Base-by-base conservation (phyloP, 2,888 invertebrate genomes). In the Platycnemis pennipes region DNA sequence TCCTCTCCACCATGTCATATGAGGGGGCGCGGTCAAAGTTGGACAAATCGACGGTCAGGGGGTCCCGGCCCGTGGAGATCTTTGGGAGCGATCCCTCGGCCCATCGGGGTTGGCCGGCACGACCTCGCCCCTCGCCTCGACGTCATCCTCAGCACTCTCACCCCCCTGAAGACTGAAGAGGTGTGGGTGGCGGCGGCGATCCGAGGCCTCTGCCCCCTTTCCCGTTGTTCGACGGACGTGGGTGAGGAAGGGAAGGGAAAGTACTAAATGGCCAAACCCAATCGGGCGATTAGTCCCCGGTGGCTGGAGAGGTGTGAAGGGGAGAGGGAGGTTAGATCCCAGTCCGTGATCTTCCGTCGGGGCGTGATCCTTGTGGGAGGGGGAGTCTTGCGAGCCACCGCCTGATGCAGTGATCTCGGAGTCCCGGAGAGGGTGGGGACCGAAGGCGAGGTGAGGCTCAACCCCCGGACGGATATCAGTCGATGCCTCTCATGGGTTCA, bases 241-340 rank as follows among this genome's bases (percentile, higher is more conserved):
- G n/a, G n/a, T n/a, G n/a, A n/a, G n/a, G n/a, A n/a, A n/a, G n/a
- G n/a, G 49, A 19, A 49, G 49, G 49, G 19, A 19, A 19, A 49
- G 49, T 49, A 11, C 49, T 63, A 63, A 63, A 63, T 63, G n/a
- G 5, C 63, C 63, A 26, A n/a, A 26, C 19, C 63, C 63, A 63
- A 63, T 63, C 26, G 63, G 63, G 22, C 26, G 63, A 63, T 63
- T 63, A 63, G 63, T 63, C n/a, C 63, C 26, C 42, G 42, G 42
- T 44, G 37, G 86, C 42, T 22, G 19, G 37, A 13, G 26, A 44
- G 86, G 86, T 22, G 86, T 42, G 86, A 44, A 42, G 37, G 89
- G 56, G 89, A 19, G 56, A 56, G 53, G 56, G 37, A 37, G 56
- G 56, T 56, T 89, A 31, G 89, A 56, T 42, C 37, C 89, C 56